phyloP scores from a whole-genome alignment of 1,140 invertebrate species.

The Drosophila ficusphila region DNA sequence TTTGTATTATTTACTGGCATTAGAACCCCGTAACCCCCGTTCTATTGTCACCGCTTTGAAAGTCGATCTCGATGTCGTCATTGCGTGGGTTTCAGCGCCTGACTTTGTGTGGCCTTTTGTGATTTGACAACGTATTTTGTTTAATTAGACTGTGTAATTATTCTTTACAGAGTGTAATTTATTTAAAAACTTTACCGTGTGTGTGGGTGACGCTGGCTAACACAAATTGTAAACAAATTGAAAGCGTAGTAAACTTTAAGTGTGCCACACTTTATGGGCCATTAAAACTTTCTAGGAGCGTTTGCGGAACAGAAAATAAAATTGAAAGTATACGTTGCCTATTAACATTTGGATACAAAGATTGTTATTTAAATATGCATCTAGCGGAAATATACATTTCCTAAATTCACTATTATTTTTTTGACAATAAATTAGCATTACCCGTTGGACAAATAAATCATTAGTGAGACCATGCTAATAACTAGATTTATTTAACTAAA shows the following conservation, averaged over 20 bases:
- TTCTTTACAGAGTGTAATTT: conserved; percentile 55
- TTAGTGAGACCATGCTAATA: conserved; percentile 21
- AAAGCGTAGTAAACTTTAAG: conserved; percentile 16
- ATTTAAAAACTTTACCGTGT: background rate
- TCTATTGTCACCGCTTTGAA: conserved; percentile 33
- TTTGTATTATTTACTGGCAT: conserved; percentile 22
- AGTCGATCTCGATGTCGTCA: conserved; percentile 51
- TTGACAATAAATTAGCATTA: background rate
- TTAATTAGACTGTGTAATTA: conserved; percentile 68
- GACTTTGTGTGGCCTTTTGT: conserved; percentile 60
- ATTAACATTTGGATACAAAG: background rate
- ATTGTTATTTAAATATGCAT: background rate
- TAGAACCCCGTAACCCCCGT: conserved; percentile 18
- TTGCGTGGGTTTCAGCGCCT: conserved; percentile 51
- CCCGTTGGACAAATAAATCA: conserved; percentile 2
- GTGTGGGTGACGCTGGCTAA: conserved; percentile 18
- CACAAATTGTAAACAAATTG: conserved; percentile 40
- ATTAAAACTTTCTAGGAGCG: conserved; percentile 18
- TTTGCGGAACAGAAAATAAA: conserved; percentile 7
- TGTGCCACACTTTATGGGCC: conserved; percentile 8
- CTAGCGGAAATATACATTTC: too few relatives aligned
- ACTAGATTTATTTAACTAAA: background rate
- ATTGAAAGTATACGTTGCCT: background rate
- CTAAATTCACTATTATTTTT: conserved; percentile 2
- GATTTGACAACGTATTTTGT: conserved; percentile 44